Evolutionary conservation across 1,140 invertebrate species (phyloP).

Genomic region (Caenorhabditis tropicalis): DNA sequence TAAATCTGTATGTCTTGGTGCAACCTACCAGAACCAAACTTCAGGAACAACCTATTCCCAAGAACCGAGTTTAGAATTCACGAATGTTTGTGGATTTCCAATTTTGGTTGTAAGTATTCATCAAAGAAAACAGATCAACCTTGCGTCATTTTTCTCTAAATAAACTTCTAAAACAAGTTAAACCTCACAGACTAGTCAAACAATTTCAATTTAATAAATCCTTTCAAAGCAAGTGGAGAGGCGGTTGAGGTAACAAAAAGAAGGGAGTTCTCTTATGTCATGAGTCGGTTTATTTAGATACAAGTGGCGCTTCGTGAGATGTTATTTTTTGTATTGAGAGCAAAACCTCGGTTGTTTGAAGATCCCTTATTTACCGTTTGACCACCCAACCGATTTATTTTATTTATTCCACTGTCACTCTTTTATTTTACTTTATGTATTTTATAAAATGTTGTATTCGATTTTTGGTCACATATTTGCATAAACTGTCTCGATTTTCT

Average conservation of each 20-base stretch:
- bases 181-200: constrained; percentile 29
- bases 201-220: background rate
- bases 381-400: background rate
- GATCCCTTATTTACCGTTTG: constrained; percentile 29
- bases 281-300: constrained; percentile 41
- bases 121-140: too few species aligned
- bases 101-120: too few species aligned
- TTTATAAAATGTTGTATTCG: background rate
- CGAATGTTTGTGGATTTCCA: too few species aligned
- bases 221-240: too few species aligned
- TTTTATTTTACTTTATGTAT: background rate
- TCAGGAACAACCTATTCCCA: too few species aligned
- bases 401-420: background rate
- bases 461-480: background rate
- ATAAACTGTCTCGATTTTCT: background rate
- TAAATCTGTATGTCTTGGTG: too few species aligned
- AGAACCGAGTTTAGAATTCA: too few species aligned
- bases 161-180: too few species aligned
- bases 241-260: background rate
- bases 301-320: constrained; percentile 40
- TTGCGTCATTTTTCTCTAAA: too few species aligned
- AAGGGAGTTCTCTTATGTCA: background rate
- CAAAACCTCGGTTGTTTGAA: background rate
- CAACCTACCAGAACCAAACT: too few species aligned
- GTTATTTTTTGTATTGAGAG: constrained; percentile 38